These are phyloP conservation scores for Aphrocallistes beatrix DNA, from an alignment of 37 sponge, comb jelly and placozoan genomes.

Conservation along the genomic window DNA sequence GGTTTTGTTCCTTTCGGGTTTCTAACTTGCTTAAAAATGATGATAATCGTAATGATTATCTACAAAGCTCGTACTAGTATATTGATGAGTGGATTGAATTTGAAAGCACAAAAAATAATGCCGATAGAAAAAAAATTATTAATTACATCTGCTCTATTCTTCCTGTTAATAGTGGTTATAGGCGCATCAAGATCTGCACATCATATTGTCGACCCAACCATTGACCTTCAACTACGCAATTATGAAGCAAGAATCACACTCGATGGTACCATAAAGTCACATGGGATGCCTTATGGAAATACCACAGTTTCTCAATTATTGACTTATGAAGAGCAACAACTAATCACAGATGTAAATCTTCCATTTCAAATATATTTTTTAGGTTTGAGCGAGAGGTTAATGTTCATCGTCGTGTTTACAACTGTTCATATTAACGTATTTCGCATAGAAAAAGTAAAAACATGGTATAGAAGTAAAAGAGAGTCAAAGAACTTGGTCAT, in stretches of 20 bases:
- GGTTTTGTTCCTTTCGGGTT: background rate
- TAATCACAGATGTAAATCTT: background rate
- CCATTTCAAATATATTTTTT: background rate
- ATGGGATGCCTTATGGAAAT: background rate
- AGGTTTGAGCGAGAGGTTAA: background rate
- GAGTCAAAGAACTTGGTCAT: no score
- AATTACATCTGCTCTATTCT: background rate
- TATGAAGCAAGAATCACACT: background rate
- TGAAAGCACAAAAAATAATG: background rate
- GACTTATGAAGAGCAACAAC: background rate
- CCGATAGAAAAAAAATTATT: background rate
- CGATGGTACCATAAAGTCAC: background rate
- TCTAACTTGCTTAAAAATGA: background rate
- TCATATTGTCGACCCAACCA: background rate
- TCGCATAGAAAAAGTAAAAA: background rate
- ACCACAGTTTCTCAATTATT: background rate
- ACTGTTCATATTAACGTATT: background rate
- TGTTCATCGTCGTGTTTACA: conserved; percentile 9
- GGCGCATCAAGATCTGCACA: background rate
- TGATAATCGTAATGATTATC: background rate
- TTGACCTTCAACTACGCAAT: background rate
- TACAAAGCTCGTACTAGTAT: background rate
- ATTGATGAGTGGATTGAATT: background rate
- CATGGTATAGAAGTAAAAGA: no score
- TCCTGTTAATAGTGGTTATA: background rate